A percentile compares a stretch with the other conserved stretches of the same genome.
These are phyloP conservation scores for Podarcis cretensis DNA, from an alignment of 2,113 vertebrate genomes.

Conservation along the genomic window DNA sequence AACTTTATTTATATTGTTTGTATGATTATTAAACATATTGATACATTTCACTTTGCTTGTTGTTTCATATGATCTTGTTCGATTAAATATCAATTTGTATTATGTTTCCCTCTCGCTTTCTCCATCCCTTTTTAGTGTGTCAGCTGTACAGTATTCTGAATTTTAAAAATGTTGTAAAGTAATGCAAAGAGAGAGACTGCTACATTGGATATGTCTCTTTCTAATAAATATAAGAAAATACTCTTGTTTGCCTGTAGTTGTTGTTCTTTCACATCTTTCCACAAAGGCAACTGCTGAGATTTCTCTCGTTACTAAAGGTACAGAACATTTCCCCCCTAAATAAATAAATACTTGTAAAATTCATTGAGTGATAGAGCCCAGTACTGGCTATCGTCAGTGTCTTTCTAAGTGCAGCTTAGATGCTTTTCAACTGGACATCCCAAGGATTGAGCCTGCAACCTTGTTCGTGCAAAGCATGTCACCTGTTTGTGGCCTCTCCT, in stretches of 20 bases:
- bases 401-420: neutral
- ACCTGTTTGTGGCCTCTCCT: neutral
- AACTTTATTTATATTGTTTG: constrained; percentile 89
- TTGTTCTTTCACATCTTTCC: constrained; percentile 22
- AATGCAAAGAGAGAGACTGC: constrained; percentile 80
- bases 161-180: constrained; percentile 80
- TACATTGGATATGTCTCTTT: constrained; percentile 90
- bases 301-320: neutral
- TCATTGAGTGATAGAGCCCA: neutral
- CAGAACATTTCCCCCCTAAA: neutral
- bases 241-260: constrained; percentile 23
- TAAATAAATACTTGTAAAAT: neutral
- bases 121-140: constrained; percentile 75
- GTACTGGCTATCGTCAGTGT: neutral
- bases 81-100: constrained; percentile 79
- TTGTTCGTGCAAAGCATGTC: neutral
- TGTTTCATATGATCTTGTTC: constrained; percentile 76
- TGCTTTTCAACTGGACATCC: neutral
- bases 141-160: constrained; percentile 90
- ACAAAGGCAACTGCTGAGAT: rapidly evolving
- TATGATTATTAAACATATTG: constrained; percentile 80
- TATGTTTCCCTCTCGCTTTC: constrained; percentile 69
- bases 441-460: neutral
- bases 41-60: constrained; percentile 77
- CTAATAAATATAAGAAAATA: constrained; percentile 91